Percentiles rank a stretch among this genome's conserved stretches.
These are phyloP conservation scores for Diploptera punctata DNA, from an alignment of 2,888 invertebrate genomes.

Conservation along the genomic window DNA sequence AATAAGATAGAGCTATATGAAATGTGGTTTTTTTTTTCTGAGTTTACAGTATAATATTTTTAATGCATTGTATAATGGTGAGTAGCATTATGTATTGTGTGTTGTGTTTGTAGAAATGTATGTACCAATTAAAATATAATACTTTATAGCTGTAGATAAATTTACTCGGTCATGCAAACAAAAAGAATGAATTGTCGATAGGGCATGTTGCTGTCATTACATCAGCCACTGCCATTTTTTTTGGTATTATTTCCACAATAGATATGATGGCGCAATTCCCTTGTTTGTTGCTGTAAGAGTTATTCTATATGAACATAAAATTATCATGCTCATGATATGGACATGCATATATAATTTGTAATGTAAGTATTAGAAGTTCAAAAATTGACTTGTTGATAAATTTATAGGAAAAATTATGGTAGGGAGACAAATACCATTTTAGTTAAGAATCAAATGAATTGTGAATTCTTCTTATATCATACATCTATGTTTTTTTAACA, in stretches of 20 bases:
- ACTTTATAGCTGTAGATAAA: background rate
- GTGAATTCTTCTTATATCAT: too few relatives aligned
- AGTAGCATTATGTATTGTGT: background rate
- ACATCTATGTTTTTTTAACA: too few relatives aligned
- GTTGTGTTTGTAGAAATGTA: slow-evolving; percentile 13
- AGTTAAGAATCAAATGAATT: too few relatives aligned
- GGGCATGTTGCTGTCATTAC: background rate
- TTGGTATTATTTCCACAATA: background rate
- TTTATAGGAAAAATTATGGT: too few relatives aligned
- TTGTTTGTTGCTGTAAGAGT: slow-evolving; percentile 8
- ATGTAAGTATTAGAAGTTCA: too few relatives aligned
- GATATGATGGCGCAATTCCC: background rate
- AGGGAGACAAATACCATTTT: too few relatives aligned
- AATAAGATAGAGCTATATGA: slow-evolving; percentile 24
- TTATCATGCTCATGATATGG: too few relatives aligned
- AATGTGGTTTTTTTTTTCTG: background rate
- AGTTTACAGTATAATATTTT: background rate
- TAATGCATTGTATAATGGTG: slow-evolving; percentile 14
- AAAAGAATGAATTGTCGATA: background rate
- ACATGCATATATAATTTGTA: too few relatives aligned
- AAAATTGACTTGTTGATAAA: too few relatives aligned
- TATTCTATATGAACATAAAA: background rate
- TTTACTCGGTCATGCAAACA: background rate
- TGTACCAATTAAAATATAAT: slow-evolving; percentile 1
- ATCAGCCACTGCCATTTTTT: slow-evolving; percentile 11